phyloP scores from a whole-genome alignment of 2,888 invertebrate genomes.

The Calameuta pallipes region DNA sequence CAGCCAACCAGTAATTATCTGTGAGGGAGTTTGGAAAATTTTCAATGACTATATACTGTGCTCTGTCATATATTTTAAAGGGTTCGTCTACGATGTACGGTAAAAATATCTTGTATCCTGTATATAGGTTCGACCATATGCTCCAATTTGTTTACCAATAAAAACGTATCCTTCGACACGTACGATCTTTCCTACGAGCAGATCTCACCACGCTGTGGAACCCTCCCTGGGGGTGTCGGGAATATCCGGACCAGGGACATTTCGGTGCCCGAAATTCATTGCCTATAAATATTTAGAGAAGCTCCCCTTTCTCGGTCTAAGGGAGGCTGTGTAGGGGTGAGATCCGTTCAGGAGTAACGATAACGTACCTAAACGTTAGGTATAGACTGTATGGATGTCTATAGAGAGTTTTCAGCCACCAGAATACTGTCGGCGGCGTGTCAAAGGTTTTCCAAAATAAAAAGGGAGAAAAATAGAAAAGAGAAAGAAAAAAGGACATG shows the following conservation, averaged over 20 bases:
- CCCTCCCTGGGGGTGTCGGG: background rate
- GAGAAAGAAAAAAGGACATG: background rate
- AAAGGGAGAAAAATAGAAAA: background rate
- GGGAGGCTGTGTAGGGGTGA: background rate
- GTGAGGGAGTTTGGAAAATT: background rate
- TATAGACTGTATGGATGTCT: conserved; percentile 14
- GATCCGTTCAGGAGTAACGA: conserved; percentile 1
- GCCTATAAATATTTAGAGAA: conserved; percentile 9
- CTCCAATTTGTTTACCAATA: background rate
- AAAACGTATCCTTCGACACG: background rate
- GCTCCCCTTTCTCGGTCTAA: background rate
- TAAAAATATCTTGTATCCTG: background rate
- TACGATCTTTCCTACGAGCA: background rate
- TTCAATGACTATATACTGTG: background rate
- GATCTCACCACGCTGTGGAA: background rate
- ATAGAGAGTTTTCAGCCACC: conserved; percentile 17
- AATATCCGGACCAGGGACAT: background rate
- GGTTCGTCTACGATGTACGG: background rate
- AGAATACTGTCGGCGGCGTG: conserved; percentile 21
- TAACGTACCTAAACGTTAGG: background rate
- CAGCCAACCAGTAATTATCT: background rate
- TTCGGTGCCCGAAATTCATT: conserved; percentile 5
- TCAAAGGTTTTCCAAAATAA: conserved; percentile 17
- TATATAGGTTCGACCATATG: background rate
- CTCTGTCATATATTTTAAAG: background rate